Conservation (phyloP, 2,113 vertebrate species). For the Camelus bactrianus region DNA sequence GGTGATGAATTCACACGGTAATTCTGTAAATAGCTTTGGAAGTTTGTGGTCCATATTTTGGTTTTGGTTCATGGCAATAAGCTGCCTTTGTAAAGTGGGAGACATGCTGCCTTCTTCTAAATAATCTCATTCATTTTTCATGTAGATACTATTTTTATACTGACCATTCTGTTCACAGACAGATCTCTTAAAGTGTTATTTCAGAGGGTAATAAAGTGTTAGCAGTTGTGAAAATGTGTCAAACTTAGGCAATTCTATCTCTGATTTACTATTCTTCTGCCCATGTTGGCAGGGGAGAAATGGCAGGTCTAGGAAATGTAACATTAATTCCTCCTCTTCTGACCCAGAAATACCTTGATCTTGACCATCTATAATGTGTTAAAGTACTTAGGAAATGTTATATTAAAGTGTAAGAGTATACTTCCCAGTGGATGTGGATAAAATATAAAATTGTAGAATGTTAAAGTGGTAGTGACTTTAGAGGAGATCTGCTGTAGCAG, state of each 20-base stretch:
- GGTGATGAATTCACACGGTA: slow-evolving; percentile 38
- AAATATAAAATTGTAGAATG: neutral
- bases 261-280: neutral
- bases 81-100: slow-evolving; percentile 86
- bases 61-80: slow-evolving; percentile 83
- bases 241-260: neutral
- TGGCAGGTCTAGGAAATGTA: neutral
- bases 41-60: slow-evolving; percentile 84
- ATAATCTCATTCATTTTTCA: slow-evolving; percentile 86
- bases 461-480: neutral
- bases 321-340: slow-evolving; percentile 23
- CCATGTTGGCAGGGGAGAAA: neutral
- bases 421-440: slow-evolving; percentile 7
- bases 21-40: slow-evolving; percentile 83
- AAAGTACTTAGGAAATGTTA: slow-evolving; percentile 2
- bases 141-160: slow-evolving; percentile 75
- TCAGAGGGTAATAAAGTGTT: slow-evolving; percentile 45
- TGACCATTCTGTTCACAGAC: slow-evolving; percentile 72
- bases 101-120: slow-evolving; percentile 84
- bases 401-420: slow-evolving; percentile 20
- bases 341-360: neutral
- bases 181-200: slow-evolving; percentile 72
- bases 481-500: neutral
- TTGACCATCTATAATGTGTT: neutral
- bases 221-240: slow-evolving; percentile 49